A percentile compares a stretch with the other conserved stretches of the same genome.
Evolutionary conservation across 2,888 invertebrate genomes (phyloP).

Genomic region (Eupsilia transversa): DNA sequence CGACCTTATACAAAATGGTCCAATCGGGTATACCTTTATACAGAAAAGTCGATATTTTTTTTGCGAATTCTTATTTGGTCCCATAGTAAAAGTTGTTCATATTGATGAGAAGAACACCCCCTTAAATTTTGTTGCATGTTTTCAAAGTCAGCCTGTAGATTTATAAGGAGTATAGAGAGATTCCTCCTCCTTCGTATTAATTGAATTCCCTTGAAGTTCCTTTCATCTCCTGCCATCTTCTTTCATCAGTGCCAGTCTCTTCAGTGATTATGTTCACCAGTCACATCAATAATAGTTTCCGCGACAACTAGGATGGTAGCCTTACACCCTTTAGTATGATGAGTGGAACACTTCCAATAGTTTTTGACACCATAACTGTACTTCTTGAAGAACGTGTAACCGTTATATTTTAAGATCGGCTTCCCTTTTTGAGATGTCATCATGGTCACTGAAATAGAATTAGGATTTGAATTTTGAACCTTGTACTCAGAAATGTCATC

Average conservation of each 20-base stretch:
- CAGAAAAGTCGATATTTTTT: too few relatives aligned
- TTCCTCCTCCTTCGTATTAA: neutral
- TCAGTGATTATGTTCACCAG: conserved; percentile 39
- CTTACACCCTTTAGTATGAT: conserved; percentile 51
- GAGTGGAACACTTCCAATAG: conserved; percentile 57
- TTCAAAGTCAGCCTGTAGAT: too few relatives aligned
- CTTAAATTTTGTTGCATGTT: too few relatives aligned
- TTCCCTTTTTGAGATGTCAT: conserved; percentile 42
- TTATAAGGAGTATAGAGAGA: neutral
- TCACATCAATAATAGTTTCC: neutral
- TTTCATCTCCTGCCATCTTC: neutral
- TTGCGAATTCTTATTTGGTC: too few relatives aligned
- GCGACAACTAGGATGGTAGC: conserved; percentile 38
- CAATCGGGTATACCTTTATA: too few relatives aligned
- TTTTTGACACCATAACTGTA: conserved; percentile 32
- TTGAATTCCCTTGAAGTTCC: neutral
- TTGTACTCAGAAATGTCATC: neutral
- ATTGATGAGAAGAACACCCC: too few relatives aligned
- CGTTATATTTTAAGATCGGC: conserved; percentile 21
- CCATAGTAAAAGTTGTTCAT: too few relatives aligned
- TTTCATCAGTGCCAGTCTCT: neutral
- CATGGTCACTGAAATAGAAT: conserved; percentile 35
- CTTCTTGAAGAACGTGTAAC: conserved; percentile 44
- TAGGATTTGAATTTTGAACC: neutral
- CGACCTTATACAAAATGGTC: too few relatives aligned